Evolutionary conservation across 2,113 vertebrate species (phyloP).

Genomic region (Sinocyclocheilus rhinocerous): DNA sequence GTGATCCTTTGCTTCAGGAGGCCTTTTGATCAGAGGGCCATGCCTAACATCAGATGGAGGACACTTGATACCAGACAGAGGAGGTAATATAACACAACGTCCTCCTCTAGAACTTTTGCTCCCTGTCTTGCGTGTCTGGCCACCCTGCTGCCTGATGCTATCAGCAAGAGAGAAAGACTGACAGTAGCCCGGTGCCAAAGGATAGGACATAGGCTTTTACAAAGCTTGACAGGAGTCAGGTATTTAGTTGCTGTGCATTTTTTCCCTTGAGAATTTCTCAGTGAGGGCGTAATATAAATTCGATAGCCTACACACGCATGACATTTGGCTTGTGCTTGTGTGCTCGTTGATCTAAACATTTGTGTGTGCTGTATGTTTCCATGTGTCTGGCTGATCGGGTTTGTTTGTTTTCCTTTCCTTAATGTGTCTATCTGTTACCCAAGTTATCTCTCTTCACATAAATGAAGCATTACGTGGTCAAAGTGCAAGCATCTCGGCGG

Average conservation of each 20-base stretch:
- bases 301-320: slow-evolving; percentile 5
- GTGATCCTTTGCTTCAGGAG: slow-evolving; percentile 61
- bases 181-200: slow-evolving; percentile 47
- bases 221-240: slow-evolving; percentile 42
- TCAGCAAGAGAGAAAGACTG: slow-evolving; percentile 63
- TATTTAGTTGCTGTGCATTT: slow-evolving; percentile 40
- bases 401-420: slow-evolving; percentile 48
- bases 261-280: slow-evolving; percentile 52
- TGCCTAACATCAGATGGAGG: slow-evolving; percentile 72
- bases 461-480: slow-evolving; percentile 60
- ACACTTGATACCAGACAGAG: slow-evolving; percentile 72
- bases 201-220: slow-evolving; percentile 45
- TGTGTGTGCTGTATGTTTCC: slow-evolving; percentile 25
- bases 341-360: slow-evolving; percentile 8
- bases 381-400: slow-evolving; percentile 52
- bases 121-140: slow-evolving; percentile 63
- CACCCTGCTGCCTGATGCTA: slow-evolving; percentile 67
- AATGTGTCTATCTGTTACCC: slow-evolving; percentile 51
- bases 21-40: slow-evolving; percentile 75
- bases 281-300: slow-evolving; percentile 14
- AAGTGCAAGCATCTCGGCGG: slow-evolving; percentile 63
- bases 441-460: slow-evolving; percentile 55
- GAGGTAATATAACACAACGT: slow-evolving; percentile 73
- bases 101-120: slow-evolving; percentile 63
- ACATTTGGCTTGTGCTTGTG: not conserved